Evolutionary conservation across 2,797 vertebrate genomes (phyloP).

Genomic region (Echeneis naucrates): DNA sequence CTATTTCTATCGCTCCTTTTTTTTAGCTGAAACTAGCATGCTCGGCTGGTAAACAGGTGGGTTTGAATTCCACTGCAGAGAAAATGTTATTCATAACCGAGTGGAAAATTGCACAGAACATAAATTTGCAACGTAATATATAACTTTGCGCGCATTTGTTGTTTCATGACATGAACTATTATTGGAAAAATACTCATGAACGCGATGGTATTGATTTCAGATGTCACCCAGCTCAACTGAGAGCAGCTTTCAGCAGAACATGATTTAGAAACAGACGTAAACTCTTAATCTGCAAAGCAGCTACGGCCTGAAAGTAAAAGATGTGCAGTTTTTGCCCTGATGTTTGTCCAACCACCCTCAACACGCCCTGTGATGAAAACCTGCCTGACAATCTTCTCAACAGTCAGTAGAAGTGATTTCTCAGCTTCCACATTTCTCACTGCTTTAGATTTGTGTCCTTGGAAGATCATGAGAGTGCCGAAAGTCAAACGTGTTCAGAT

Average conservation of each 20-base stretch:
- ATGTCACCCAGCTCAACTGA: background rate
- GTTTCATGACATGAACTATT: background rate
- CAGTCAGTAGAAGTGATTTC: constrained; percentile 23
- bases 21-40: too few relatives aligned
- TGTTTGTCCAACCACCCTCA: constrained; percentile 20
- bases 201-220: background rate
- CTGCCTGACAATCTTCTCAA: constrained; percentile 6
- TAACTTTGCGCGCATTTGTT: background rate
- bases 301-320: background rate
- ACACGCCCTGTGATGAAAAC: constrained; percentile 23
- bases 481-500: constrained; percentile 60
- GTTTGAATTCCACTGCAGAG: too few relatives aligned
- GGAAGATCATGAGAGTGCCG: constrained; percentile 47
- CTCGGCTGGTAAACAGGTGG: background rate
- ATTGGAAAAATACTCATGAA: background rate
- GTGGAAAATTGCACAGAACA: too few relatives aligned
- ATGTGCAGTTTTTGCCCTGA: background rate
- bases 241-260: background rate
- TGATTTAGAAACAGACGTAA: background rate
- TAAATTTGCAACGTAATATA: background rate
- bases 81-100: too few relatives aligned
- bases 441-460: constrained; percentile 52
- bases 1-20: too few relatives aligned
- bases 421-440: constrained; percentile 23
- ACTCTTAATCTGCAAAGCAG: background rate